Conservation (phyloP, 2,113 vertebrate species). For the Pomatostomus ruficeps region DNA sequence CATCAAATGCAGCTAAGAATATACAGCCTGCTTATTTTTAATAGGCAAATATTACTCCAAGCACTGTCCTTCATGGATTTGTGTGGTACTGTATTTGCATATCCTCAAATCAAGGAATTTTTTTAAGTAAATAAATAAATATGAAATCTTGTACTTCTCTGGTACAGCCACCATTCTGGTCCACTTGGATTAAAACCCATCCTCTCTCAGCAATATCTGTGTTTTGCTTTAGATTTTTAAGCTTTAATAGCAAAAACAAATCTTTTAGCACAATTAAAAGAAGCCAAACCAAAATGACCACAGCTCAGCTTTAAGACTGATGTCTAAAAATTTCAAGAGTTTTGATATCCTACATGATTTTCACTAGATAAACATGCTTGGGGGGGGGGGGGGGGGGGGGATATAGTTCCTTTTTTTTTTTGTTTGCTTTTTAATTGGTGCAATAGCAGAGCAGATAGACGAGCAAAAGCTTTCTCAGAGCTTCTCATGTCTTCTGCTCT, state of each 20-base stretch:
- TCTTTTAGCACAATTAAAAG: not conserved
- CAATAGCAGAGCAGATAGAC: not conserved
- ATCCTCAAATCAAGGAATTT: not conserved
- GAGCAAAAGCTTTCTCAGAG: not conserved
- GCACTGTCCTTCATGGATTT: not conserved
- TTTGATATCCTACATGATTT: not conserved
- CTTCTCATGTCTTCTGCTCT: not conserved
- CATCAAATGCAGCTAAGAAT: not conserved
- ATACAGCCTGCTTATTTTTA: not conserved
- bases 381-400: not conserved
- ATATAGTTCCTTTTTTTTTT: not conserved
- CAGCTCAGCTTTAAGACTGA: not conserved
- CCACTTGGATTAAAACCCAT: not conserved
- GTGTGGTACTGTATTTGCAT: not conserved
- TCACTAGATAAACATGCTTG: not conserved
- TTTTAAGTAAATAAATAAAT: not conserved
- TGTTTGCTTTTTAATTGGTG: not conserved
- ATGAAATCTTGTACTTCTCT: not conserved
- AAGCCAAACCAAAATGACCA: not conserved
- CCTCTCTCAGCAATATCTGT: not conserved
- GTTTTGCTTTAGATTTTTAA: not conserved
- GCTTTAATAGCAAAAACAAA: not conserved
- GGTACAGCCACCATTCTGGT: not conserved
- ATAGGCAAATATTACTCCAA: not conserved
- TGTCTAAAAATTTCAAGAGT: not conserved